These are phyloP conservation scores for Octodon degus DNA, from an alignment of 2,113 vertebrate genomes.

Conservation along the genomic window DNA sequence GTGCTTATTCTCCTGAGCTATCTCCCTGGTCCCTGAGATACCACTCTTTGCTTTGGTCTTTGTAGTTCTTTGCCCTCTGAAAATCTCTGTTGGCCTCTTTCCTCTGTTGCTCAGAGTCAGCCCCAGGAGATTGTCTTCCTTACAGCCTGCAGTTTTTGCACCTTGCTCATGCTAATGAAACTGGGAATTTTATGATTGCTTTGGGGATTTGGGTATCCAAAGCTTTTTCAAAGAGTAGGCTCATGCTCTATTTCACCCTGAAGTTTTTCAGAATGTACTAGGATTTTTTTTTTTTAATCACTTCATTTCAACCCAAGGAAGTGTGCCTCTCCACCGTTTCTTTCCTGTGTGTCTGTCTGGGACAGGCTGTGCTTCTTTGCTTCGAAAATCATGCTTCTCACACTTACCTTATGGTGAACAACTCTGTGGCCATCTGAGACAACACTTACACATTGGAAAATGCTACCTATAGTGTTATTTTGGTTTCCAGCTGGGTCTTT, in stretches of 20 bases:
- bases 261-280: background rate
- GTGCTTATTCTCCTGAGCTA: no score
- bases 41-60: background rate
- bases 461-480: background rate
- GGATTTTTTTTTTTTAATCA: background rate
- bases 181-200: background rate
- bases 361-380: background rate
- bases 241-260: background rate
- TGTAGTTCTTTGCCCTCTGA: background rate
- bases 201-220: background rate
- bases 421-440: background rate
- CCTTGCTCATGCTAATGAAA: background rate
- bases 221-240: background rate
- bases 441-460: background rate
- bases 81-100: background rate
- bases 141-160: background rate
- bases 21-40: no score
- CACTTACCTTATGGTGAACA: background rate
- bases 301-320: background rate
- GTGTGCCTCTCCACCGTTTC: background rate
- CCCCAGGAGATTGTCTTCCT: background rate
- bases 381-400: background rate
- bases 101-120: background rate
- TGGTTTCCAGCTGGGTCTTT: background rate
- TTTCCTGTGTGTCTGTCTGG: background rate